Conservation (phyloP, 2,888 invertebrate species). For the Parnassius glacialis region DNA sequence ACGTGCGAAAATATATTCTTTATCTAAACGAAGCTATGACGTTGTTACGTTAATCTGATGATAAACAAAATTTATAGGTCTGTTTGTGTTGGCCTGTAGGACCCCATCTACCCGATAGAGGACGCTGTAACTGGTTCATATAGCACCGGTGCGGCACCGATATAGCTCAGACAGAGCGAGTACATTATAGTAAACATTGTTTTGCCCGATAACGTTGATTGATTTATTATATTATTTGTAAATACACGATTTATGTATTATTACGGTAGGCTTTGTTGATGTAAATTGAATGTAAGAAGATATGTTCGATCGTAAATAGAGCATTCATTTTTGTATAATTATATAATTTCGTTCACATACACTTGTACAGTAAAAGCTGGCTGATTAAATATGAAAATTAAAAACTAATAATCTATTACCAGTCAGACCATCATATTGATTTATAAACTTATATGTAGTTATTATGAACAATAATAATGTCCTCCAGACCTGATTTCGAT, state of each 20-base stretch:
- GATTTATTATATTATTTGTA: constrained; percentile 21
- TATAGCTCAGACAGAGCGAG: constrained; percentile 1
- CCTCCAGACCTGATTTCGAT: no score
- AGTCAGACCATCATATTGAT: no score
- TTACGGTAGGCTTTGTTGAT: not conserved
- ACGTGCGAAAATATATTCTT: constrained; percentile 14
- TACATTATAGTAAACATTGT: not conserved
- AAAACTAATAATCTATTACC: no score
- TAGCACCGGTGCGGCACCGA: not conserved
- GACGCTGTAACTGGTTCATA: constrained; percentile 5
- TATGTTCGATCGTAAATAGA: no score
- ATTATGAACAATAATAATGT: no score
- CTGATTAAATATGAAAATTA: no score
- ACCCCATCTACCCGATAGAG: not conserved
- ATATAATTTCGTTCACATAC: no score
- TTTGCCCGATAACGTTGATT: constrained; percentile 5
- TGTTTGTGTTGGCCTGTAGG: constrained; percentile 4
- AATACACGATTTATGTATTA: not conserved
- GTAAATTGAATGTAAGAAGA: no score
- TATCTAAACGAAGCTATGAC: constrained; percentile 7
- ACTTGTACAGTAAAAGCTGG: no score
- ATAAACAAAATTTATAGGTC: constrained; percentile 12
- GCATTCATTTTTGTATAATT: no score
- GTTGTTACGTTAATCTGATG: constrained; percentile 4
- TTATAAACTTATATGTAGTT: no score